Evolutionary conservation across 2,113 vertebrate genomes (phyloP).

Genomic region (Hassar affinis): DNA sequence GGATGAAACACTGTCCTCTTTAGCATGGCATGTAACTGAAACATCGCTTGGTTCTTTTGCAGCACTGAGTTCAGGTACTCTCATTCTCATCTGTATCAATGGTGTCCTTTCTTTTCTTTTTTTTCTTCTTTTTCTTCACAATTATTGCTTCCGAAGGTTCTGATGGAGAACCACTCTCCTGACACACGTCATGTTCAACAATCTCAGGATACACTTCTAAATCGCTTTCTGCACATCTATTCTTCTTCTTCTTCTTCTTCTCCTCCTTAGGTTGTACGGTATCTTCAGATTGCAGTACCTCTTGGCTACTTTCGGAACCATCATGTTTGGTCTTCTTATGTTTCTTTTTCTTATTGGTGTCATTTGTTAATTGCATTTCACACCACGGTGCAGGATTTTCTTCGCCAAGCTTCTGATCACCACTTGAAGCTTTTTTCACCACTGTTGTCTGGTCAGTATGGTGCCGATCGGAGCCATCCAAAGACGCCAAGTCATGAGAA

Average conservation of each 20-base stretch:
- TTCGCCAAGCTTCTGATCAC: not conserved
- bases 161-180: not conserved
- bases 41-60: not conserved
- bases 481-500: not conserved
- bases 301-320: not conserved
- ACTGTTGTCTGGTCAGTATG: not conserved
- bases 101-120: not conserved
- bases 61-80: not conserved
- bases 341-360: not conserved
- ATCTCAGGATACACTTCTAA: not conserved
- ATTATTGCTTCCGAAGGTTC: not conserved
- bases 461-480: not conserved
- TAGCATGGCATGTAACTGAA: not conserved
- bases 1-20: not conserved
- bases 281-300: not conserved
- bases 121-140: slow-evolving; percentile 37
- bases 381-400: not conserved
- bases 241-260: slow-evolving; percentile 20
- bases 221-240: not conserved
- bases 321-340: not conserved
- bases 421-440: not conserved
- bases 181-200: not conserved
- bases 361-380: not conserved
- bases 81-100: not conserved
- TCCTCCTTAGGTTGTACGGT: not conserved